Conservation (phyloP, 2,113 vertebrate species). For the Silurus glanis region DNA sequence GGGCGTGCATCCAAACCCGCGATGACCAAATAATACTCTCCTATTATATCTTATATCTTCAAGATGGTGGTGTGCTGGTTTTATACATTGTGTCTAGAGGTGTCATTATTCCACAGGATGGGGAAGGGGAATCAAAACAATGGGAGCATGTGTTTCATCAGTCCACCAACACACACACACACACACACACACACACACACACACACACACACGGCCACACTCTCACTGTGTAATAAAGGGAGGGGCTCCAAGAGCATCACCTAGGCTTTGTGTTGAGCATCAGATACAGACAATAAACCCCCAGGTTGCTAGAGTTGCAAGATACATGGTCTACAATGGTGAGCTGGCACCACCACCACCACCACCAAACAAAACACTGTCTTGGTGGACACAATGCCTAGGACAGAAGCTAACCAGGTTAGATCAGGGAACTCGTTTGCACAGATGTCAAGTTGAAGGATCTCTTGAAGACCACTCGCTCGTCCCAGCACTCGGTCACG, state of each 20-base stretch:
- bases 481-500: neutral
- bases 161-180: neutral
- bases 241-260: constrained; percentile 41
- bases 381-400: neutral
- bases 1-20: neutral
- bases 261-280: constrained; percentile 32
- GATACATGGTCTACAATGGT: neutral
- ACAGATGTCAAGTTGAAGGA: neutral
- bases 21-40: neutral
- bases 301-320: neutral
- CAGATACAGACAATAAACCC: constrained; percentile 23
- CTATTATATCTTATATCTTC: neutral
- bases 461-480: neutral
- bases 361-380: neutral
- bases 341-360: neutral
- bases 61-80: neutral
- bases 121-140: constrained; percentile 14
- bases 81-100: neutral
- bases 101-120: neutral
- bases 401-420: neutral
- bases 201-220: neutral
- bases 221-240: constrained; percentile 29
- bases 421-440: neutral
- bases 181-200: neutral
- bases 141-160: constrained; percentile 1